Percentiles rank a stretch among this genome's conserved stretches.
These are phyloP conservation scores for Gnathonemus echidnorhynchus DNA, from an alignment of 2,113 vertebrate genomes.

Conservation along the genomic window DNA sequence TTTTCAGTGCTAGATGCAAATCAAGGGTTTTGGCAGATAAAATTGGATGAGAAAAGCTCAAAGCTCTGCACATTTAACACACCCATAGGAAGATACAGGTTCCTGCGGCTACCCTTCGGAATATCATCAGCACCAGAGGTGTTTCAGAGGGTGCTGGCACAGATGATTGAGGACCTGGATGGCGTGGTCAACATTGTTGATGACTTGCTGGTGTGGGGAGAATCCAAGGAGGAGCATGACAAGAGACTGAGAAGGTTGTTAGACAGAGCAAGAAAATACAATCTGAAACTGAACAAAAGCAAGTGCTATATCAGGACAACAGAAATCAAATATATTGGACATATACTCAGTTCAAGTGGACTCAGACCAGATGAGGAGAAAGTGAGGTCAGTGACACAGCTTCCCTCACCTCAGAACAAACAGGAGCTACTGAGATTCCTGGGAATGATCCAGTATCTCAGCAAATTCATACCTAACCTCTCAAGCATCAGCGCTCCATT, in stretches of 20 bases:
- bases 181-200: slow-evolving; percentile 20
- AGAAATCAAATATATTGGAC: neutral
- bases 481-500: neutral
- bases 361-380: neutral
- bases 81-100: neutral
- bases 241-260: slow-evolving; percentile 12
- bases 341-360: neutral
- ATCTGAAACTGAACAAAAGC: no score
- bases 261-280: neutral
- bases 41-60: slow-evolving; percentile 25
- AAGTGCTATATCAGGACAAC: neutral
- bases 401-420: no score
- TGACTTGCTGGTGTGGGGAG: slow-evolving; percentile 18
- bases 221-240: neutral
- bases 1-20: slow-evolving; percentile 28
- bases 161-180: neutral
- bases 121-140: slow-evolving; percentile 10
- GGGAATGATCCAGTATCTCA: no score
- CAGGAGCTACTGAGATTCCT: no score
- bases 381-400: neutral
- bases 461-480: no score
- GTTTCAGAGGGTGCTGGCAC: no score
- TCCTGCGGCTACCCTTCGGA: neutral
- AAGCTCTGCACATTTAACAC: slow-evolving; percentile 26
- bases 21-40: slow-evolving; percentile 22